phyloP scores from a whole-genome alignment of 1,140 invertebrate species.

The Camponotus pennsylvanicus region DNA sequence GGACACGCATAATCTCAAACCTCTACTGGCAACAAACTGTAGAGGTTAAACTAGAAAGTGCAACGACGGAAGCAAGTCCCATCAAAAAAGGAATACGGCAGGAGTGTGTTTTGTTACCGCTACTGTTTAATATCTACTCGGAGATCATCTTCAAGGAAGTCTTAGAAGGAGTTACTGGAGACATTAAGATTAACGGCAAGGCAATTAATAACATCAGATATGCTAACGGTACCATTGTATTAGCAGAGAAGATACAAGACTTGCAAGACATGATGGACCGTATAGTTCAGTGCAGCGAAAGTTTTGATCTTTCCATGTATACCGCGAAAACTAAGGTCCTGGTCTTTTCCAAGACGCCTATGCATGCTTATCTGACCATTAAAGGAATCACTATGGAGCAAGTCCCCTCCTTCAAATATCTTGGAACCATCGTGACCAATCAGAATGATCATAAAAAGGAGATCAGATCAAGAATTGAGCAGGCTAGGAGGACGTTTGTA shows the following conservation, averaged over 20 bases:
- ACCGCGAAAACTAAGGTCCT: not conserved
- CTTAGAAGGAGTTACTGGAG: not conserved
- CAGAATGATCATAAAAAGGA: not conserved
- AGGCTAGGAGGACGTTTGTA: not conserved
- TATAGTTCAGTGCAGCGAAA: not conserved
- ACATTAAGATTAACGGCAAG: not conserved
- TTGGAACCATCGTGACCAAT: not conserved
- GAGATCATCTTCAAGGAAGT: not conserved
- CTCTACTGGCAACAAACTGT: constrained; percentile 20
- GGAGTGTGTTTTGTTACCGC: not conserved
- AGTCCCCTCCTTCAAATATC: constrained; percentile 4
- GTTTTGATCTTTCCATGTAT: not conserved
- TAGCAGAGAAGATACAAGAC: not conserved
- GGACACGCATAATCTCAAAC: constrained; percentile 10
- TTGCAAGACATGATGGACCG: not conserved
- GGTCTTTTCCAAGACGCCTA: not conserved
- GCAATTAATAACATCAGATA: not conserved
- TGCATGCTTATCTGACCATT: not conserved
- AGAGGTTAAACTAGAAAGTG: not conserved
- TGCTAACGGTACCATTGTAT: not conserved
- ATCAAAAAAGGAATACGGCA: not conserved
- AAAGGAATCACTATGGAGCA: not conserved
- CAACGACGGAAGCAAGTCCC: not conserved
- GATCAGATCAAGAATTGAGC: not conserved
- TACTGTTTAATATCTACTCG: not conserved